Evolutionary conservation across 2,113 vertebrate species (phyloP).

Genomic region (Orycteropus afer): DNA sequence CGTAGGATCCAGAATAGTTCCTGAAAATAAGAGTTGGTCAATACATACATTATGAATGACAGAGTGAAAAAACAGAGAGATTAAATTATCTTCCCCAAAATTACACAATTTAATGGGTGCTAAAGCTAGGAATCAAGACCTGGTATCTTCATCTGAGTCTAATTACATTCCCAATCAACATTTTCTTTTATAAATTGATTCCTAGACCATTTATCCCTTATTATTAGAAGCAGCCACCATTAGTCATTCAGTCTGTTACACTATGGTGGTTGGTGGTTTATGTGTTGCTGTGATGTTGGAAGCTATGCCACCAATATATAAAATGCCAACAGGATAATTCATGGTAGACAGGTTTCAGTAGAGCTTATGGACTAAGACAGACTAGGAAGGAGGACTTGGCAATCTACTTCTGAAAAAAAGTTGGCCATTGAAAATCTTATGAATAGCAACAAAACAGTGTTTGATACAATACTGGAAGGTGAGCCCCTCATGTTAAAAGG

Average conservation of each 20-base stretch:
- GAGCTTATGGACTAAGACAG: background rate
- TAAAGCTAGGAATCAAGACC: background rate
- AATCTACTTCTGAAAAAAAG: background rate
- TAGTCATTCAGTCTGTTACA: background rate
- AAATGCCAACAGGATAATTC: background rate
- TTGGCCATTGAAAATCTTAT: background rate
- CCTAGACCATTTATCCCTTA: background rate
- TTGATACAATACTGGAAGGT: background rate
- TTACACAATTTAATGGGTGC: background rate
- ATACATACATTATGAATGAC: background rate
- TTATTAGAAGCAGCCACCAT: background rate
- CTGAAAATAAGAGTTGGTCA: background rate
- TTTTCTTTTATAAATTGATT: background rate
- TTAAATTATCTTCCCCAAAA: background rate
- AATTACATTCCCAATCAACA: background rate
- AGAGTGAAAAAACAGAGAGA: background rate
- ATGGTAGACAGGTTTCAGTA: background rate
- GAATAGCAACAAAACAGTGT: background rate
- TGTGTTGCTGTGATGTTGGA: background rate
- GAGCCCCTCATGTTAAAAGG: background rate
- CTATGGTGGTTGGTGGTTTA: background rate
- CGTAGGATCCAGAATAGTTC: background rate
- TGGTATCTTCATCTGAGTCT: background rate
- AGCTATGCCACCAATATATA: background rate
- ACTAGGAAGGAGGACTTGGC: background rate